Conservation (phyloP, 2,888 invertebrate genomes). For the Drosophila leonis region DNA sequence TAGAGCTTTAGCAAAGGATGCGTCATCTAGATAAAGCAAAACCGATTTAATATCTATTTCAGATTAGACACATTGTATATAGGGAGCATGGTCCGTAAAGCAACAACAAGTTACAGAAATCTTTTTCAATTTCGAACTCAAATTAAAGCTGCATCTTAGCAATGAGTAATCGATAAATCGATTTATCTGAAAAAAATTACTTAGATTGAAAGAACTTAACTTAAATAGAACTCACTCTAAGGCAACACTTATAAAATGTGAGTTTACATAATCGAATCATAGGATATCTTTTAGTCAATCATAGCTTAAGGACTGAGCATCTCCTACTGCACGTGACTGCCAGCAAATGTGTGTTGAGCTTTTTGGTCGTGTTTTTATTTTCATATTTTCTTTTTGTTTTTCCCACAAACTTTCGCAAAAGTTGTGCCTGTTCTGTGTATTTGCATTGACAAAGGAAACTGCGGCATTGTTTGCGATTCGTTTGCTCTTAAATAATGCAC, state of each 20-base stretch:
- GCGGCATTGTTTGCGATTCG: constrained; percentile 59
- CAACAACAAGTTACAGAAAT: no score
- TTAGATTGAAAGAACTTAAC: not conserved
- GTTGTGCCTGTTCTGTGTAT: constrained; percentile 45
- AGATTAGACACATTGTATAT: no score
- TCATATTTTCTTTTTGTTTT: constrained; percentile 37
- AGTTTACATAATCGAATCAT: no score
- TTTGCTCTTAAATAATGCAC: constrained; percentile 53
- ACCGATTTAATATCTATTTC: no score
- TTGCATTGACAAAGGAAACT: constrained; percentile 59
- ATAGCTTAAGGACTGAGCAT: not conserved
- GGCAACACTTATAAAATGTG: not conserved
- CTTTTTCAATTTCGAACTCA: no score
- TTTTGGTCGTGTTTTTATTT: constrained; percentile 47
- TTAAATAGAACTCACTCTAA: not conserved
- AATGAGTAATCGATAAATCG: not conserved
- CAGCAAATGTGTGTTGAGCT: constrained; percentile 41
- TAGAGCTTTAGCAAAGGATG: no score
- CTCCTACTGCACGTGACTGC: constrained; percentile 64
- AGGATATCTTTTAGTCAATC: constrained; percentile 28
- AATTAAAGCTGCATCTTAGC: no score
- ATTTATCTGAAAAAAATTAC: no score
- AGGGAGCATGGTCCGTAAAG: no score
- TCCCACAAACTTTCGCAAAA: constrained; percentile 56
- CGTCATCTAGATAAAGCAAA: no score